A percentile compares a stretch with the other conserved stretches of the same genome.
phyloP scores from a whole-genome alignment of 2,888 invertebrate genomes.

The Copidosoma aretas region DNA sequence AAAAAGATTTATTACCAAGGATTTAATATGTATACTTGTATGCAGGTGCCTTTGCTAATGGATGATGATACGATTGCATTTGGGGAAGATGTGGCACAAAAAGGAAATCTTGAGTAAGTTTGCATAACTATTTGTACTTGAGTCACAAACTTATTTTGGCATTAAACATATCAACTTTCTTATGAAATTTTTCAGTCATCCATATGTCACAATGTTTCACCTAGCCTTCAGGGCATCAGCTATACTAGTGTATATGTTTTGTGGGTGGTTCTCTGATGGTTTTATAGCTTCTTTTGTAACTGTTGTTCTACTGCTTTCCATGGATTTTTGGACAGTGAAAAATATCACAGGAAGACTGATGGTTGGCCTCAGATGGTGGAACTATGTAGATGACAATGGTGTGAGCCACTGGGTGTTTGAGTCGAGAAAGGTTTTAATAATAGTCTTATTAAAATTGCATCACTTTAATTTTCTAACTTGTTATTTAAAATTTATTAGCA shows the following conservation, averaged over 20 bases:
- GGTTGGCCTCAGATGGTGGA: slow-evolving; percentile 99
- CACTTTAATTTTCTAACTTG: background rate
- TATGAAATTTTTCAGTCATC: slow-evolving; percentile 73
- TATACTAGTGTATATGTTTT: slow-evolving; percentile 86
- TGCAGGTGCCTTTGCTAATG: slow-evolving; percentile 80
- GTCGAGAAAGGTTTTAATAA: slow-evolving; percentile 77
- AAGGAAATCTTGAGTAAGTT: slow-evolving; percentile 60
- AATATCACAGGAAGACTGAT: slow-evolving; percentile 93
- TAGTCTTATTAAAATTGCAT: background rate
- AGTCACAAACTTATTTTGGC: background rate
- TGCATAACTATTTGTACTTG: background rate
- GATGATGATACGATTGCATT: slow-evolving; percentile 87
- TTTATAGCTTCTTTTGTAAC: slow-evolving; percentile 97
- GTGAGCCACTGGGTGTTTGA: slow-evolving; percentile 98
- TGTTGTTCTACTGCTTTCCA: slow-evolving; percentile 86
- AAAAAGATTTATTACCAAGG: background rate
- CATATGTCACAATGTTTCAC: slow-evolving; percentile 91
- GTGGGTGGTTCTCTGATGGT: slow-evolving; percentile 87
- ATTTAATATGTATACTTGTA: background rate
- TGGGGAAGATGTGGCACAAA: slow-evolving; percentile 75
- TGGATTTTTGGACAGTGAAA: slow-evolving; percentile 99
- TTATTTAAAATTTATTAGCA: background rate
- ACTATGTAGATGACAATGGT: slow-evolving; percentile 97
- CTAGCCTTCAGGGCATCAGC: slow-evolving; percentile 85
- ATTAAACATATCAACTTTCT: background rate